Evolutionary conservation across 2,797 vertebrate genomes (phyloP).

Genomic region (Enteromius treurensis): DNA sequence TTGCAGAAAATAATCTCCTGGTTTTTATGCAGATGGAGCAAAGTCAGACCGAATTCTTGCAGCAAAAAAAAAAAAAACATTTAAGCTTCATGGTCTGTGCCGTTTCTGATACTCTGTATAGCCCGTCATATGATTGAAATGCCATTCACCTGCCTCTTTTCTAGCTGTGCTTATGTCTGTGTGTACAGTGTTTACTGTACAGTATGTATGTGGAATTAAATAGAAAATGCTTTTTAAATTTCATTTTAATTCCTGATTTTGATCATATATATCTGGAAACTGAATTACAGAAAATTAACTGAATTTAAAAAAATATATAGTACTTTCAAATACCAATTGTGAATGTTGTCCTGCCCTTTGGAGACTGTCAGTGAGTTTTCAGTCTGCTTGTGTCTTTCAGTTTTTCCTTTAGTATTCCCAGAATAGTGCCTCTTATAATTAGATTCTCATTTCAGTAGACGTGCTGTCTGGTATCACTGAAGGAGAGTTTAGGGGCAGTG

Average conservation of each 20-base stretch:
- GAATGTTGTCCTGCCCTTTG: not conserved
- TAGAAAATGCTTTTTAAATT: not conserved
- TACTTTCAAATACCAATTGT: not conserved
- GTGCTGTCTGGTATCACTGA: not conserved
- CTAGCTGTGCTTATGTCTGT: not conserved
- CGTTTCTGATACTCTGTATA: not conserved
- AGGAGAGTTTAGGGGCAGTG: not conserved
- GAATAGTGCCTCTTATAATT: not conserved
- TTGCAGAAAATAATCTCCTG: slow-evolving; percentile 1
- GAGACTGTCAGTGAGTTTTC: not conserved
- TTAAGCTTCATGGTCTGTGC: not conserved
- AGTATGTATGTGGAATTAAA: not conserved
- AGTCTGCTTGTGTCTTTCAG: not conserved
- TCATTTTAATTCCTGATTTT: not conserved
- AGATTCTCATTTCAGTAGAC: slow-evolving; percentile 12
- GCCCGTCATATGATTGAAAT: not conserved
- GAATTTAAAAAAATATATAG: not conserved
- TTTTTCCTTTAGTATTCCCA: not conserved
- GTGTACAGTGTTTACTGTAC: not conserved
- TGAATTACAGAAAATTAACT: not conserved
- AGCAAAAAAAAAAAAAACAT: not conserved
- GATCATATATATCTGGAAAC: not conserved
- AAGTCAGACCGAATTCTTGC: not conserved
- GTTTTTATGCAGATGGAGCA: slow-evolving; percentile 11
- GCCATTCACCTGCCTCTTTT: not conserved